Base-by-base conservation (phyloP, 2,113 vertebrate genomes). In the Lanius ludovicianus region DNA sequence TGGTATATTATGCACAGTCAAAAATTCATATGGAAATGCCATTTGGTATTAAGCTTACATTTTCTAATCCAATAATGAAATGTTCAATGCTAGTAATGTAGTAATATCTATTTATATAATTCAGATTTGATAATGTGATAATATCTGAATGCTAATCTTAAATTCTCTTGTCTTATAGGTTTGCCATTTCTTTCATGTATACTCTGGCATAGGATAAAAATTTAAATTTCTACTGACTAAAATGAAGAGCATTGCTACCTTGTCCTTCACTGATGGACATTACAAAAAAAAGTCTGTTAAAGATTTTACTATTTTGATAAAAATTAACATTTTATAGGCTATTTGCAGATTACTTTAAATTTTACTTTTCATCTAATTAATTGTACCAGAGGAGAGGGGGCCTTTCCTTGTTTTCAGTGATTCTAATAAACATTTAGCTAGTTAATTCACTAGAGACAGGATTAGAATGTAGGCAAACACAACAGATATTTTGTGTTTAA, bases 401-500 rank as follows among this genome's bases (percentile, higher is more conserved):
- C 64, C 84, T 35, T 76, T 77, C 68, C 67, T 20, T 77, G 3
- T 37, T 83, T 35, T 31, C 50, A 59, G 42, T 57, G 46, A 71
- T 33, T 13, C 8, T 76, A 85, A 87, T 49, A 85, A 82, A 69
- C 25, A 64, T 82, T 93, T 88, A 83, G 31, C 49, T 75, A 41
- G 56, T 60, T 76, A 71, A 39, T 87, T 85, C 10, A 5, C 55
- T 50, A 63, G 70, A 75, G 63, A 62, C 53, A 50, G 41, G 27
- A 80, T 76, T 87, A 85, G 84, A 88, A 91, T 59, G 57, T 84
- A 92, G 80, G 57, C 35, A 77, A 96, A 63, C 39, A 85, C 39
- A 87, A 91, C 21, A 71, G 65, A 63, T 93, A 88, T 37, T 71
- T 92, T 19, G 41, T 89, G 84, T 96, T 81, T 89, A 96, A 95